A percentile compares a stretch with the other conserved stretches of the same genome.
Conservation (phyloP, 2,113 vertebrate genomes). For the Gallinago media region DNA sequence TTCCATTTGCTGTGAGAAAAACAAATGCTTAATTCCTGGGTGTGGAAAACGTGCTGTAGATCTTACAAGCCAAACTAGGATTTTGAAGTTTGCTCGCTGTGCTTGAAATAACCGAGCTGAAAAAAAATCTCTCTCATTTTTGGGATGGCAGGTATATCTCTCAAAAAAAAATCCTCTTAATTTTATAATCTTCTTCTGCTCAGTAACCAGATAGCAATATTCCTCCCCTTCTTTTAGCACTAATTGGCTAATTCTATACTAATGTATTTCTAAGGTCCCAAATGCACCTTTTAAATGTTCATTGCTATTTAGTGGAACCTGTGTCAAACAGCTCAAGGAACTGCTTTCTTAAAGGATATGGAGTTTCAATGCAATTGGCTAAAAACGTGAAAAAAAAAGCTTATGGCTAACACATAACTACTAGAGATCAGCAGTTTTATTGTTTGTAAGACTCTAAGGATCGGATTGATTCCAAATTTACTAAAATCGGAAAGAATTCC, state of each 20-base stretch:
- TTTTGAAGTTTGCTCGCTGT: not conserved
- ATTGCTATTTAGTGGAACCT: not conserved
- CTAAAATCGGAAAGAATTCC: not conserved
- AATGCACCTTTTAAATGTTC: not conserved
- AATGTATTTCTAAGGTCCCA: not conserved
- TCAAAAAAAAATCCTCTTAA: not conserved
- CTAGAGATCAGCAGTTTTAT: not conserved
- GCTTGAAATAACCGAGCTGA: not conserved
- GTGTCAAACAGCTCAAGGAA: not conserved
- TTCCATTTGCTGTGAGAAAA: not conserved
- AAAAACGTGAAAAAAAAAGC: not conserved
- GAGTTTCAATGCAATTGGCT: not conserved
- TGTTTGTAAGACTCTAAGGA: not conserved
- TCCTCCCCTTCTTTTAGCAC: not conserved
- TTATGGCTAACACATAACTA: not conserved
- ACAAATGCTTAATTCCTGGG: not conserved
- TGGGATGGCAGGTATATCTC: not conserved
- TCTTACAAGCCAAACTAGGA: not conserved
- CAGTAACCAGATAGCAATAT: not conserved
- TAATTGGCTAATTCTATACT: not conserved
- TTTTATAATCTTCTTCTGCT: not conserved
- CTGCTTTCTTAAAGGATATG: not conserved
- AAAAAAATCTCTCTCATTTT: not conserved
- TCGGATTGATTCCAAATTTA: not conserved
- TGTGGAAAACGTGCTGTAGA: not conserved